Evolutionary conservation across 2,888 invertebrate genomes (phyloP).

Genomic region (Acleris sparsana): DNA sequence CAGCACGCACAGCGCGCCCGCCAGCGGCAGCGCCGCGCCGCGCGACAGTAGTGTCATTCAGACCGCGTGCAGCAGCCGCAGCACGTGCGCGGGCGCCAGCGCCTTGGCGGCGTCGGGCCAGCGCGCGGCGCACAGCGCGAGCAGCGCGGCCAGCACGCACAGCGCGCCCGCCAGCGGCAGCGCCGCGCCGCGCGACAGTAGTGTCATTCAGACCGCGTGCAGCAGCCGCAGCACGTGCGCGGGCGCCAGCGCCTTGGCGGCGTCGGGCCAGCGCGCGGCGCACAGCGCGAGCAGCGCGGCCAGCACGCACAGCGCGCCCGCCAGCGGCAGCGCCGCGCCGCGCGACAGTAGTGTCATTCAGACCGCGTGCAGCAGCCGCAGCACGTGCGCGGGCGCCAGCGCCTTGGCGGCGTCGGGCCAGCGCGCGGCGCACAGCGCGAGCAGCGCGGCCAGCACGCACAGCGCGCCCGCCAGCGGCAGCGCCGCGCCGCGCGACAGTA

Average conservation of each 20-base stretch:
- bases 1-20: constrained; percentile 90
- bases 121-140: constrained; percentile 89
- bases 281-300: constrained; percentile 92
- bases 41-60: constrained; percentile 88
- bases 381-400: constrained; percentile 13
- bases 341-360: constrained; percentile 88
- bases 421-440: constrained; percentile 89
- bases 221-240: constrained; percentile 10
- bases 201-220: constrained; percentile 68
- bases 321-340: constrained; percentile 93
- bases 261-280: constrained; percentile 83
- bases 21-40: constrained; percentile 93
- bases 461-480: constrained; percentile 90
- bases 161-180: constrained; percentile 90
- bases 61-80: constrained; percentile 19
- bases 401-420: constrained; percentile 23
- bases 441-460: constrained; percentile 93
- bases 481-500: constrained; percentile 97
- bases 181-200: constrained; percentile 97
- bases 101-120: constrained; percentile 23
- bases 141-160: constrained; percentile 93
- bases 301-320: constrained; percentile 90
- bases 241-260: constrained; percentile 17
- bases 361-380: constrained; percentile 19
- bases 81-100: constrained; percentile 13